These are phyloP conservation scores for Brienomyrus longianalis DNA, from an alignment of 2,113 vertebrate species.

Conservation along the genomic window DNA sequence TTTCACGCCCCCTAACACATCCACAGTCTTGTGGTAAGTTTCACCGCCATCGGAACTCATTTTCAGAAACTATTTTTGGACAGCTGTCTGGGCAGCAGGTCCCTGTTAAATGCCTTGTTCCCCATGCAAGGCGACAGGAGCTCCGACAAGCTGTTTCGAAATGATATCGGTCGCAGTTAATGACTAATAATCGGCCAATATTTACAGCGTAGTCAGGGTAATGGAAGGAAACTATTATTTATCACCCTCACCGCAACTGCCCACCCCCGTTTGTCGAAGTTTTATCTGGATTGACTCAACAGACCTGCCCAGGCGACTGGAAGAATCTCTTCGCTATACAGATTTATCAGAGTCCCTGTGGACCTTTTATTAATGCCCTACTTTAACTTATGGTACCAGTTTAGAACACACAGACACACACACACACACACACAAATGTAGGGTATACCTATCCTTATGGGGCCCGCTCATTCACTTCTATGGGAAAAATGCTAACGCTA, in stretches of 20 bases:
- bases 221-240: not conserved
- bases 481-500: too few relatives aligned
- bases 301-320: not conserved
- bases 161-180: not conserved
- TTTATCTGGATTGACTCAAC: not conserved
- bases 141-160: not conserved
- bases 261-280: not conserved
- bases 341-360: not conserved
- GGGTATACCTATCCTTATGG: too few relatives aligned
- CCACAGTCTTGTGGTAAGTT: not conserved
- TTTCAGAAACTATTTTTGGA: not conserved
- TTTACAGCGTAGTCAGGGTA: not conserved
- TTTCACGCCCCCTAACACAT: not conserved
- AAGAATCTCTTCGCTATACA: not conserved
- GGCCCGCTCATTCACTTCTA: too few relatives aligned
- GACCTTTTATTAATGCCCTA: not conserved
- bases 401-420: not conserved
- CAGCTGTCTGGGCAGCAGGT: not conserved
- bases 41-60: not conserved
- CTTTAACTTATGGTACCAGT: not conserved
- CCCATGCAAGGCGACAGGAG: not conserved
- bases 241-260: not conserved
- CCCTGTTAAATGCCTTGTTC: not conserved
- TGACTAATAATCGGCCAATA: not conserved
- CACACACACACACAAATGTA: too few relatives aligned